Percentiles rank a stretch among this genome's conserved stretches.
phyloP scores from a whole-genome alignment of 2,113 vertebrate genomes.

The Promerops cafer region DNA sequence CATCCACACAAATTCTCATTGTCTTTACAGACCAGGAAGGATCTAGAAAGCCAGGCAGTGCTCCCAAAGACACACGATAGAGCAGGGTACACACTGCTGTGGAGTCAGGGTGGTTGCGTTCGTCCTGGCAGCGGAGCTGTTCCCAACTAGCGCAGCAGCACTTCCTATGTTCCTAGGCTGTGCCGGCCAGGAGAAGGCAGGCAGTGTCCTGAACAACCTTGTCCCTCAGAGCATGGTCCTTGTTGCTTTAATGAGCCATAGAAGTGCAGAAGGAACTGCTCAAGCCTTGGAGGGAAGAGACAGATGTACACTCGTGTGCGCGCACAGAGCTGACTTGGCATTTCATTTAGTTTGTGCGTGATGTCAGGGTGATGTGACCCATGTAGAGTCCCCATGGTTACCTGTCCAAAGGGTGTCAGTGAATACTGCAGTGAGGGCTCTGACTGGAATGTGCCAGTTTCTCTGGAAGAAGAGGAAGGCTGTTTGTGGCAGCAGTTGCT shows the following conservation, averaged over 20 bases:
- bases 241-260: not conserved
- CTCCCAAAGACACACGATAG: not conserved
- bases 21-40: not conserved
- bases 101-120: not conserved
- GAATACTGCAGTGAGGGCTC: not conserved
- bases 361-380: not conserved
- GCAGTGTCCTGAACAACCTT: not conserved
- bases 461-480: not conserved
- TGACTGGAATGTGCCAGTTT: not conserved
- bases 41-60: not conserved
- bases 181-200: not conserved
- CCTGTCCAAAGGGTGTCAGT: not conserved
- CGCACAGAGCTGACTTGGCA: not conserved
- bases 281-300: not conserved
- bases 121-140: not conserved
- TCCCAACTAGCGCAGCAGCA: not conserved
- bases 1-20: not conserved
- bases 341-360: not conserved
- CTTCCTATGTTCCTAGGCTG: not conserved
- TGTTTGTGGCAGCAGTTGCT: not conserved
- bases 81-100: not conserved
- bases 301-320: not conserved
- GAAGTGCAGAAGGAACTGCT: not conserved
- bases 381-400: not conserved
- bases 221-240: not conserved